Base-by-base conservation (phyloP, 2,888 invertebrate genomes). In the Hirtodrosophila histrioides region DNA sequence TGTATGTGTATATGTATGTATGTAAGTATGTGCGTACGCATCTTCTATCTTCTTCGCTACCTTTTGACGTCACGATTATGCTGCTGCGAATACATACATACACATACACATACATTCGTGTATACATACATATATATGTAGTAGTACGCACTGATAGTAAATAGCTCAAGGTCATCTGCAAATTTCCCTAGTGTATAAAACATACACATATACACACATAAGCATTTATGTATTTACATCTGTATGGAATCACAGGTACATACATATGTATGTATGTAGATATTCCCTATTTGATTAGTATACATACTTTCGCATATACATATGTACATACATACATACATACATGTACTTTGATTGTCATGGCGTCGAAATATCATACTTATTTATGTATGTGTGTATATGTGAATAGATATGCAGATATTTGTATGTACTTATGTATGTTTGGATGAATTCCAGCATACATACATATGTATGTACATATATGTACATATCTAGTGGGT, bases 161-260 rank as follows among this genome's bases (percentile, higher is more conserved):
- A 51, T 82, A 75, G 78, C 66, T 78, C 86, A 85, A 78, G 86
- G 86, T 85, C 73, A 51, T 40, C 35, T 61, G 45, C 33, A 60
- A 48, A 51, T 53, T 35, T 43, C 11, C 39, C 44, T 29, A 44
- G 35, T 46, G 35, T 60, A 56, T 7, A 46, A 49, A 29, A 36
- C n/a, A 23, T 31, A 49, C 17, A 17, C 11, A 17, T 50, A 40
- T 60, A 33, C 8, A 27, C 4, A 51, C 10, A 12, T 24, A 40
- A 6, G n/a, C n/a, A 9, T 31, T 2, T 27, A 43, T 5, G 12
- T 17, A 51, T 39, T 17, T 24, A 51, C 8, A 12, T 37, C 37
- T 0, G 6, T 31, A 31, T 9, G 31, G 4, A 31, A 31, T 31
- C 7, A 31, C 31, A 9, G 27, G 27, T 31, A 31, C 31, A 31